Conservation (phyloP, 1,140 invertebrate species). For the Samia ricini region DNA sequence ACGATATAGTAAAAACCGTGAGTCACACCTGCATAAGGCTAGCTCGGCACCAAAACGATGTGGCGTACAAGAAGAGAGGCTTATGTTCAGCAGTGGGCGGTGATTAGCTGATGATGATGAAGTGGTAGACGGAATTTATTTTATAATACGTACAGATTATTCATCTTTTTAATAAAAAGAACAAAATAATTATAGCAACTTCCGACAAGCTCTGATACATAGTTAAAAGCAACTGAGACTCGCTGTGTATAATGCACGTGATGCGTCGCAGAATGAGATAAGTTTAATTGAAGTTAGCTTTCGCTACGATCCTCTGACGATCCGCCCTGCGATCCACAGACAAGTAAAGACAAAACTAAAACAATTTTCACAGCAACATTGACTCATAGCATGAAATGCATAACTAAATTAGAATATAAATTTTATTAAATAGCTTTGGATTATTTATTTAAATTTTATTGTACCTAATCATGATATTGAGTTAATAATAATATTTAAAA, state of each 20-base stretch:
- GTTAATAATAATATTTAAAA: too few relatives aligned
- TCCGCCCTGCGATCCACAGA: neutral
- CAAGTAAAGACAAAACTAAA: neutral
- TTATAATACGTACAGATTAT: too few relatives aligned
- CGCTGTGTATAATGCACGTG: slow-evolving; percentile 37
- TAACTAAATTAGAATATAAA: neutral
- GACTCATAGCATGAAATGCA: neutral
- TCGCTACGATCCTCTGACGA: neutral
- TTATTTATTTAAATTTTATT: neutral
- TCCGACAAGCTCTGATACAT: neutral
- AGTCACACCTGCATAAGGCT: too few relatives aligned
- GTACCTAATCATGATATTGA: too few relatives aligned
- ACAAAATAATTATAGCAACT: neutral
- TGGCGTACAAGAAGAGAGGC: too few relatives aligned
- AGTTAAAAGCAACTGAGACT: slow-evolving; percentile 22
- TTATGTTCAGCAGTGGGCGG: too few relatives aligned
- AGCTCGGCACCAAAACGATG: too few relatives aligned
- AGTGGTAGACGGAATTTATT: too few relatives aligned
- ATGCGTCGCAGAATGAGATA: slow-evolving; percentile 38
- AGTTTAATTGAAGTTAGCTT: slow-evolving; percentile 54
- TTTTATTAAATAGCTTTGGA: neutral
- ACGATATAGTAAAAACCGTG: too few relatives aligned
- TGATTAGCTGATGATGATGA: too few relatives aligned
- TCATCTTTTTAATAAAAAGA: neutral
- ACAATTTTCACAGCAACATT: neutral